These are phyloP conservation scores for Empis stercorea DNA, from an alignment of 2,888 invertebrate species.

Conservation along the genomic window DNA sequence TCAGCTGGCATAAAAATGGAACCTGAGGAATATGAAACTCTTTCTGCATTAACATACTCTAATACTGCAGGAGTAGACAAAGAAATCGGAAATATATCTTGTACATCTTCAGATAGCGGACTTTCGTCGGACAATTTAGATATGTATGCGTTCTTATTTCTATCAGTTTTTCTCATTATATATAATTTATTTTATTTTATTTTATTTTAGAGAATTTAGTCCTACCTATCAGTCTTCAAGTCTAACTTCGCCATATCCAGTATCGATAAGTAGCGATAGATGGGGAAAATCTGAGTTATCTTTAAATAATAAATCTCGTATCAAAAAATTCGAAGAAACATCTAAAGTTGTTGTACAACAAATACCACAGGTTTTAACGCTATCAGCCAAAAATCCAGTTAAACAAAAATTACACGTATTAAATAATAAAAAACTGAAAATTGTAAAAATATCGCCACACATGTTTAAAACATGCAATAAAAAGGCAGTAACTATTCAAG, in stretches of 20 bases:
- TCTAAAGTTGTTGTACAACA: constrained; percentile 19
- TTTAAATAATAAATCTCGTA: not conserved
- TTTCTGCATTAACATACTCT: not conserved
- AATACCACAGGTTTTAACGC: constrained; percentile 16
- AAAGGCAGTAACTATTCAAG: constrained; percentile 17
- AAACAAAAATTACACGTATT: not conserved
- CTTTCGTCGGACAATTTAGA: constrained; percentile 49
- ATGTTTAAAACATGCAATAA: constrained; percentile 13
- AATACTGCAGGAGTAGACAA: not conserved
- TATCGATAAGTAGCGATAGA: constrained; percentile 15
- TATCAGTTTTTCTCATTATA: too few species aligned
- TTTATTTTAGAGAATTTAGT: constrained; percentile 16
- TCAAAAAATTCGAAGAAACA: constrained; percentile 3
- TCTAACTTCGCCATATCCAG: constrained; percentile 16
- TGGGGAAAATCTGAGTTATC: constrained; percentile 1
- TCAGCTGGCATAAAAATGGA: constrained; percentile 18
- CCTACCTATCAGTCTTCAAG: constrained; percentile 19
- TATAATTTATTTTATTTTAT: not conserved
- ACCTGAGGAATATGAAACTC: constrained; percentile 28
- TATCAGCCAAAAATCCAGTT: constrained; percentile 3
- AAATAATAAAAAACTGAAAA: constrained; percentile 15
- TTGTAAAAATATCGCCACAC: constrained; percentile 17
- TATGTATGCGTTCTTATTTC: constrained; percentile 36
- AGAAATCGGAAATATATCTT: constrained; percentile 14
- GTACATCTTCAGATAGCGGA: constrained; percentile 50